phyloP scores from a whole-genome alignment of 1,140 invertebrate species.

The Cephus cinctus region DNA sequence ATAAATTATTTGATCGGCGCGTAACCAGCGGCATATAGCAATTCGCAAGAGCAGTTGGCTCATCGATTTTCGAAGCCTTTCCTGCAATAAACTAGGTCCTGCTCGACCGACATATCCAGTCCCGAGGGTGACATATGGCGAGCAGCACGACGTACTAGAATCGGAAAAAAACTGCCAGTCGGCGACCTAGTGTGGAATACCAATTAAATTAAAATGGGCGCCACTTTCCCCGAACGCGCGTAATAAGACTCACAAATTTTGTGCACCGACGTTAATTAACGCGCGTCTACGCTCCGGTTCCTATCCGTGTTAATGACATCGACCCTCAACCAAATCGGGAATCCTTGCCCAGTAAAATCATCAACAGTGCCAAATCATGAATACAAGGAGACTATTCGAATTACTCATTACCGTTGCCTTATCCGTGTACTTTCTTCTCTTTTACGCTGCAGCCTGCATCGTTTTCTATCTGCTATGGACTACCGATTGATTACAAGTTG shows the following conservation, averaged over 20 bases:
- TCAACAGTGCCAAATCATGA: conserved; percentile 9
- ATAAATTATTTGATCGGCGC: too few species aligned
- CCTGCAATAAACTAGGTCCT: too few species aligned
- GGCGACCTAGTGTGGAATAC: too few species aligned
- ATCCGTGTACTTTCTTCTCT: conserved; percentile 45
- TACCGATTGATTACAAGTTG: too few species aligned
- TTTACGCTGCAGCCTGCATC: conserved; percentile 36
- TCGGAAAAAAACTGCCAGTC: too few species aligned
- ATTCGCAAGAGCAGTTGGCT: conserved; percentile 3
- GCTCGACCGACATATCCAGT: too few species aligned
- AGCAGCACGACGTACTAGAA: too few species aligned
- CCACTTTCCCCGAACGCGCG: too few species aligned
- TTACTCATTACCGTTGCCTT: conserved; percentile 37
- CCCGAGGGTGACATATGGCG: too few species aligned
- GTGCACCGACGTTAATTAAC: too few species aligned
- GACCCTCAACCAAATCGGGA: not conserved
- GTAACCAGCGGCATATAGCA: not conserved
- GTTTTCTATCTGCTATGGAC: conserved; percentile 43
- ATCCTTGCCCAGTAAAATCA: not conserved
- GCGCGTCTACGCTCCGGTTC: not conserved
- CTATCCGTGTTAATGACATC: conserved; percentile 5
- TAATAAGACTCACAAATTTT: conserved; percentile 6
- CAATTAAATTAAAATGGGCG: too few species aligned
- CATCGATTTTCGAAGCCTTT: conserved; percentile 47
- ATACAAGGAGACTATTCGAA: conserved; percentile 12